These are phyloP conservation scores for Elgaria multicarinata DNA, from an alignment of 2,113 vertebrate genomes.

Conservation along the genomic window DNA sequence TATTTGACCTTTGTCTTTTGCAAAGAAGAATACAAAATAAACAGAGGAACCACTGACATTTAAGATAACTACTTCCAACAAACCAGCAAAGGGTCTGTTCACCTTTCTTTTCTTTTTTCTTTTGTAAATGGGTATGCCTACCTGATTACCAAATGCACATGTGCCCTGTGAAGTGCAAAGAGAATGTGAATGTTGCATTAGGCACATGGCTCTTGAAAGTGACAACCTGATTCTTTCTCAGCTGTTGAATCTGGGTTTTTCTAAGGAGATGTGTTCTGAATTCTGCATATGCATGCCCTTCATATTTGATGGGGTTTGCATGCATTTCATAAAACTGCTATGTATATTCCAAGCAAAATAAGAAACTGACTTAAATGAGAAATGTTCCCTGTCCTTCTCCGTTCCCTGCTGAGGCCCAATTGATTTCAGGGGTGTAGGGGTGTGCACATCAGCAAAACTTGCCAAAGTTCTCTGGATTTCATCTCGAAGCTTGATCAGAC, in stretches of 20 bases:
- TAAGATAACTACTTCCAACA: not conserved
- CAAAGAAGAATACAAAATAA: not conserved
- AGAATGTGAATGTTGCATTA: not conserved
- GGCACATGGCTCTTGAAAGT: not conserved
- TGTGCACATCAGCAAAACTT: not conserved
- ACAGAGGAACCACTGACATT: not conserved
- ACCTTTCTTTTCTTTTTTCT: not conserved
- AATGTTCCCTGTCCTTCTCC: not conserved
- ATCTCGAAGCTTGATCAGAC: too few relatives aligned
- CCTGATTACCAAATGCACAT: not conserved
- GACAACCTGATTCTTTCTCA: not conserved
- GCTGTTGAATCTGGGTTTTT: not conserved
- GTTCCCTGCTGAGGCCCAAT: not conserved
- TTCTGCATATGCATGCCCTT: not conserved
- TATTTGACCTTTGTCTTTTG: constrained; percentile 22
- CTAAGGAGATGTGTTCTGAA: not conserved
- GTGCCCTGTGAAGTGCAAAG: not conserved
- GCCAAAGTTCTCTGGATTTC: too few relatives aligned
- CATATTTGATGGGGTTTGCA: not conserved
- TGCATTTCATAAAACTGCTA: not conserved
- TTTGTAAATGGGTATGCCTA: not conserved
- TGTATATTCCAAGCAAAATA: not conserved
- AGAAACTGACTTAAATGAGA: not conserved
- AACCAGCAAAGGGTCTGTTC: not conserved
- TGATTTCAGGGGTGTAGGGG: not conserved